A percentile compares a stretch with the other conserved stretches of the same genome.
These are phyloP conservation scores for Hylaeus anthracinus DNA, from an alignment of 1,140 invertebrate genomes.

Conservation along the genomic window DNA sequence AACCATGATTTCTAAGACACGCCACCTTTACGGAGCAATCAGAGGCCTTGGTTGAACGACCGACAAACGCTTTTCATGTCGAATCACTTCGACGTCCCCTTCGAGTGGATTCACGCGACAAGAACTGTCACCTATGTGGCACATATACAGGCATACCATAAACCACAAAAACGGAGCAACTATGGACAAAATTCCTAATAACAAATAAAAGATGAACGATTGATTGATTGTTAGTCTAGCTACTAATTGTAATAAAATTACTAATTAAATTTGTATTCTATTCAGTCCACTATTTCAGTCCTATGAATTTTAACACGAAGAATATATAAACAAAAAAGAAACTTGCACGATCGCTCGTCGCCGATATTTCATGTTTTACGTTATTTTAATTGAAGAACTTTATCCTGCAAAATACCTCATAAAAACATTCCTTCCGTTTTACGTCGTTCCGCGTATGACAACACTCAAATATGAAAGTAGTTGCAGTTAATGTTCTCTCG, in stretches of 20 bases:
- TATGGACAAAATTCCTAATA: no score
- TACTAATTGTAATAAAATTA: no score
- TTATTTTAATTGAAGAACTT: neutral
- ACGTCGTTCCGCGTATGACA: neutral
- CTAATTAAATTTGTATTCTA: no score
- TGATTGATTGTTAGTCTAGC: no score
- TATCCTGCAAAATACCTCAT: neutral
- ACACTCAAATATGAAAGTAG: neutral
- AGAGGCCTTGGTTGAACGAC: slow-evolving; percentile 56
- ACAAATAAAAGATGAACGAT: no score
- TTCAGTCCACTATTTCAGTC: no score
- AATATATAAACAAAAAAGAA: no score
- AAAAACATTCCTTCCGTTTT: neutral
- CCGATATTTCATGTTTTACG: neutral
- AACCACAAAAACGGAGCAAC: no score
- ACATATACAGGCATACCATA: slow-evolving; percentile 10
- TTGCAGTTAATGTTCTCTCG: neutral
- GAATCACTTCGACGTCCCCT: slow-evolving; percentile 51
- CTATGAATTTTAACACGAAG: no score
- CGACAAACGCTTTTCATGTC: slow-evolving; percentile 64
- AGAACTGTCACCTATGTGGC: slow-evolving; percentile 30
- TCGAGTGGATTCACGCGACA: slow-evolving; percentile 31
- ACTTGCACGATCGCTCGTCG: neutral
- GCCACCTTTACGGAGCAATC: slow-evolving; percentile 42
- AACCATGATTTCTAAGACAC: slow-evolving; percentile 61